phyloP scores from a whole-genome alignment of 2,113 vertebrate genomes.

The Tupaia tana region DNA sequence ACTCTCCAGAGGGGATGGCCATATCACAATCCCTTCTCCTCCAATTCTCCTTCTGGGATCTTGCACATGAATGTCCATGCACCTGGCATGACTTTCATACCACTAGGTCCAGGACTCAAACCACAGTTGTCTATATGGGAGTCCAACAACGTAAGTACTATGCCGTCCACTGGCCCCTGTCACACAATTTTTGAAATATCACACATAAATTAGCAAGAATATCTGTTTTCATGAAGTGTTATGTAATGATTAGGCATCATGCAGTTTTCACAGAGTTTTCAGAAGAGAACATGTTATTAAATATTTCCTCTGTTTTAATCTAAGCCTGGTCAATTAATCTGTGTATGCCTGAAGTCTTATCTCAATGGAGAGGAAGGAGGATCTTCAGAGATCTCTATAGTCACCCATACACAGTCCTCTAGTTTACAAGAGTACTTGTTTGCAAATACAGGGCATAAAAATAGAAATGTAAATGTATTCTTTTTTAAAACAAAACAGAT shows the following conservation, averaged over 20 bases:
- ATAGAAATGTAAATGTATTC: conserved; percentile 54
- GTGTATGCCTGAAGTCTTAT: neutral
- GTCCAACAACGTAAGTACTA: too few relatives aligned
- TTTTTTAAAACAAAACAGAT: conserved; percentile 77
- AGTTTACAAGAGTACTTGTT: neutral
- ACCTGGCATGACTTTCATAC: too few relatives aligned
- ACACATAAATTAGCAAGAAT: neutral
- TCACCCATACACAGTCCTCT: conserved; percentile 7
- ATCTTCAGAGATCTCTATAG: neutral
- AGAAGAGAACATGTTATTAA: conserved; percentile 18
- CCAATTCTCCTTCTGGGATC: too few relatives aligned
- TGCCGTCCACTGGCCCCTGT: neutral
- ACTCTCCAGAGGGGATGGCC: too few relatives aligned
- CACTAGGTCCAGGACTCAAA: too few relatives aligned
- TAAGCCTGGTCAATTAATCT: neutral
- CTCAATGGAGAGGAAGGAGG: neutral
- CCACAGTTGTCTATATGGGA: too few relatives aligned
- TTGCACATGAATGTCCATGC: too few relatives aligned
- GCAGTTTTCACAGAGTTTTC: neutral
- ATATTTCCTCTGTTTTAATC: neutral
- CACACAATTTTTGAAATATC: neutral
- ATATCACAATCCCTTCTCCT: too few relatives aligned
- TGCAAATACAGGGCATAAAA: conserved; percentile 18
- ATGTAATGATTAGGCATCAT: neutral
- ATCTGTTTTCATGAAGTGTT: conserved; percentile 22